A percentile compares a stretch with the other conserved stretches of the same genome.
These are phyloP conservation scores for Tetraodon nigroviridis DNA, from an alignment of 2,113 vertebrate genomes.

Conservation along the genomic window DNA sequence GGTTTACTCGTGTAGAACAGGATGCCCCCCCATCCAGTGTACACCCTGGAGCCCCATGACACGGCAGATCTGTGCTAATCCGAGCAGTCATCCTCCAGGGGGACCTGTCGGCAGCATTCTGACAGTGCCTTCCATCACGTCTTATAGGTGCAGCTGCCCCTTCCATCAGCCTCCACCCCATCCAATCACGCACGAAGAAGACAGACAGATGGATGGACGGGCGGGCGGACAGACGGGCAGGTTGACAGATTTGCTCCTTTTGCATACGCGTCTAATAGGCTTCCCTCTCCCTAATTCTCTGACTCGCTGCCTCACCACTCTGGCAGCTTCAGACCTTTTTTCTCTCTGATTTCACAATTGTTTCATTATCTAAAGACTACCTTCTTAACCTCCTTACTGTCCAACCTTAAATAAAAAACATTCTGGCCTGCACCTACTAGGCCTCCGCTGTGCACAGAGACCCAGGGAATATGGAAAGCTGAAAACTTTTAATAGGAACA, in stretches of 20 bases:
- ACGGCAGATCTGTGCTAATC: constrained; percentile 47
- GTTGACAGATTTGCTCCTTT: no score
- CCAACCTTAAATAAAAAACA: constrained; percentile 22
- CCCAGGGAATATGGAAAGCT: constrained; percentile 26
- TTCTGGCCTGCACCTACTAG: constrained; percentile 31
- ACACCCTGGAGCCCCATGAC: constrained; percentile 17
- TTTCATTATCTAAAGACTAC: constrained; percentile 24
- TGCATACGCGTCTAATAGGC: no score
- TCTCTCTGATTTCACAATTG: constrained; percentile 6
- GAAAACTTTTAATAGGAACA: constrained; percentile 47
- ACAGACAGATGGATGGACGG: constrained; percentile 20
- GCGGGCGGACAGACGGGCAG: no score
- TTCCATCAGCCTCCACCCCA: constrained; percentile 7
- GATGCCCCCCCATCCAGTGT: constrained; percentile 15
- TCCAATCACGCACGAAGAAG: constrained; percentile 4
- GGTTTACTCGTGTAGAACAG: no score
- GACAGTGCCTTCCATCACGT: constrained; percentile 62
- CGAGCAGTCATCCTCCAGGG: constrained; percentile 50
- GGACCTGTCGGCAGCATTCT: constrained; percentile 50
- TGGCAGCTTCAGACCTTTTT: constrained; percentile 25
- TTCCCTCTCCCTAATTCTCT: constrained; percentile 17
- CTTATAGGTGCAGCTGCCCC: constrained; percentile 46
- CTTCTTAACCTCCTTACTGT: constrained; percentile 3
- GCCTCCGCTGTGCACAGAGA: constrained; percentile 15
- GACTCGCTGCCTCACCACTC: constrained; percentile 5